Evolutionary conservation across 2,888 invertebrate genomes (phyloP).

Genomic region (Drosophila gaucha): DNA sequence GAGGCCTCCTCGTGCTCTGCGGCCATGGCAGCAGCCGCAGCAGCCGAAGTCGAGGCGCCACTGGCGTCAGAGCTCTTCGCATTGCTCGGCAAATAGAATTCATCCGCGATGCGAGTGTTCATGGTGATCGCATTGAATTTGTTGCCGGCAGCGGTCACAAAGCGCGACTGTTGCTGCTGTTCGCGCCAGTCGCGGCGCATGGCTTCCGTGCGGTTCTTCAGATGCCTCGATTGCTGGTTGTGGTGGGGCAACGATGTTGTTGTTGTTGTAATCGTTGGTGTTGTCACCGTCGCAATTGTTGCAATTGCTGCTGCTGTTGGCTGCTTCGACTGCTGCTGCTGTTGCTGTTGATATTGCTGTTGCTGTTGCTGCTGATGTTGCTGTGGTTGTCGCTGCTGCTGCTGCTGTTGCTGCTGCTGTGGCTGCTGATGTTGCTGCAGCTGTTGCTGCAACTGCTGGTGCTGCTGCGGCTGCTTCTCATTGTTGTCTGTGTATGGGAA

Average conservation of each 20-base stretch:
- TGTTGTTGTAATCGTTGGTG: no score
- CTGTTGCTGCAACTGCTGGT: no score
- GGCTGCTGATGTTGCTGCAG: background rate
- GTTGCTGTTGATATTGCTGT: background rate
- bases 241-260: background rate
- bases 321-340: background rate
- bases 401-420: background rate
- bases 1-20: background rate
- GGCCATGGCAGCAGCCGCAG: background rate
- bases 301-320: background rate
- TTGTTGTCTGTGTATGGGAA: background rate
- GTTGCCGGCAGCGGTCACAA: constrained; percentile 36
- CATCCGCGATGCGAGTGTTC: constrained; percentile 48
- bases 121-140: constrained; percentile 46
- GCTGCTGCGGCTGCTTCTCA: constrained; percentile 10
- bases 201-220: background rate
- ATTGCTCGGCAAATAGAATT: constrained; percentile 36
- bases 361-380: no score
- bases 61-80: background rate
- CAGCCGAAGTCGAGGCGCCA: background rate
- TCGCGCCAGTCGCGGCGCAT: constrained; percentile 25
- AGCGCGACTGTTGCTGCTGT: constrained; percentile 27
- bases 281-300: no score
- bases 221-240: background rate
- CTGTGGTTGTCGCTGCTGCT: no score